Conservation (phyloP, 2,797 vertebrate species). For the Helarctos malayanus region DNA sequence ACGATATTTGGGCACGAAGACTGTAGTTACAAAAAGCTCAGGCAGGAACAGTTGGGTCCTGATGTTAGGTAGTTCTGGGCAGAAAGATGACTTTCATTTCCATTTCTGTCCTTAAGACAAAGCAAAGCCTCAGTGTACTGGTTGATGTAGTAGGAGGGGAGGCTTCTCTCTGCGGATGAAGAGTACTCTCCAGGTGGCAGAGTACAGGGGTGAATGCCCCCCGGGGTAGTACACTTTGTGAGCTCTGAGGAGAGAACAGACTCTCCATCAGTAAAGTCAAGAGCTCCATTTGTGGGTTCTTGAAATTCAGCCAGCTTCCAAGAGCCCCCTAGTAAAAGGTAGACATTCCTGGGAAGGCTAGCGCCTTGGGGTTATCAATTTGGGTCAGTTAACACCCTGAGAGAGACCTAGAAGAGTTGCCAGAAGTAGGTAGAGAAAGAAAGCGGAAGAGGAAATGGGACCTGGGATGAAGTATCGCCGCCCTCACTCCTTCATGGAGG, state of each 20-base stretch:
- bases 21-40: background rate
- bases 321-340: constrained; percentile 77
- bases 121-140: background rate
- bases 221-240: background rate
- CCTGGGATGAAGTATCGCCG: background rate
- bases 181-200: background rate
- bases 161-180: background rate
- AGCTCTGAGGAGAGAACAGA: background rate
- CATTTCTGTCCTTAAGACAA: background rate
- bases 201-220: background rate
- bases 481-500: background rate
- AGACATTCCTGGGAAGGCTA: constrained; percentile 75
- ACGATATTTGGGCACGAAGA: background rate
- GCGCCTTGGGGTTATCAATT: constrained; percentile 80
- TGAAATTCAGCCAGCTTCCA: constrained; percentile 72
- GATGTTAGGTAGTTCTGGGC: background rate
- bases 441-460: background rate
- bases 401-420: constrained; percentile 53
- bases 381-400: constrained; percentile 77
- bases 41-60: background rate
- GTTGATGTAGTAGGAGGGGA: background rate
- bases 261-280: background rate
- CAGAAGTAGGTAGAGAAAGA: constrained; percentile 47
- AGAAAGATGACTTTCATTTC: background rate
- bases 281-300: constrained; percentile 67